Percentiles rank a stretch among this genome's conserved stretches.
These are phyloP conservation scores for Mugil cephalus DNA, from an alignment of 2,113 vertebrate species.

Conservation along the genomic window DNA sequence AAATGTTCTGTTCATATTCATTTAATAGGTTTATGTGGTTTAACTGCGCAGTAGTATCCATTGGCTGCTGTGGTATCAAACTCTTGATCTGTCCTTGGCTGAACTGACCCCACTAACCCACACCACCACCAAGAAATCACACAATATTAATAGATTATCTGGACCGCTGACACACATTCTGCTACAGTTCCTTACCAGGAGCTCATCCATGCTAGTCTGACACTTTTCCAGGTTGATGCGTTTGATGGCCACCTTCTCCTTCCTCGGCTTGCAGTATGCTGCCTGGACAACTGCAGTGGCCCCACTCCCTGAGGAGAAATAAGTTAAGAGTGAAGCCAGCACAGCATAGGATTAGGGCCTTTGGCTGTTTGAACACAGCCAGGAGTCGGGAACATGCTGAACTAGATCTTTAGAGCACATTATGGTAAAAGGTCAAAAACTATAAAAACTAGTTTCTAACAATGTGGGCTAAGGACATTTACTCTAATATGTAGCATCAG, in stretches of 20 bases:
- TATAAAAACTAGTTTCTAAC: not conserved
- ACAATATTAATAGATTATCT: conserved; percentile 1
- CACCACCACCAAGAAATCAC: conserved; percentile 6
- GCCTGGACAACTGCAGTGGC: conserved; percentile 94
- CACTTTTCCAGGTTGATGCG: conserved; percentile 97
- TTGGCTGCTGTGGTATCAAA: not conserved
- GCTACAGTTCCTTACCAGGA: conserved; percentile 86
- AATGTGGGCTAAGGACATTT: not conserved
- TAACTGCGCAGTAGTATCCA: not conserved
- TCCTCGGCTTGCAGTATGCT: conserved; percentile 91
- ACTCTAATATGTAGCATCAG: not conserved
- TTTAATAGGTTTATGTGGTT: not conserved
- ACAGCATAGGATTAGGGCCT: no score
- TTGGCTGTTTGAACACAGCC: no score
- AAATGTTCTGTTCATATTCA: not conserved
- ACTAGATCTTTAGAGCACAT: not conserved
- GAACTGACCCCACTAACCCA: not conserved
- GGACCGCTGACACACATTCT: conserved; percentile 9
- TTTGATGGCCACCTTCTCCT: conserved; percentile 97
- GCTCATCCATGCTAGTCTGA: conserved; percentile 98
- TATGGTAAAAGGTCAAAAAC: not conserved
- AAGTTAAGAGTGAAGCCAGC: not conserved
- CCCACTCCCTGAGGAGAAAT: conserved; percentile 73
- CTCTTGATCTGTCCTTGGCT: not conserved
- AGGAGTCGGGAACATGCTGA: no score